These are phyloP conservation scores for Colistium nudipinnis DNA, from an alignment of 2,113 vertebrate genomes.

Conservation along the genomic window DNA sequence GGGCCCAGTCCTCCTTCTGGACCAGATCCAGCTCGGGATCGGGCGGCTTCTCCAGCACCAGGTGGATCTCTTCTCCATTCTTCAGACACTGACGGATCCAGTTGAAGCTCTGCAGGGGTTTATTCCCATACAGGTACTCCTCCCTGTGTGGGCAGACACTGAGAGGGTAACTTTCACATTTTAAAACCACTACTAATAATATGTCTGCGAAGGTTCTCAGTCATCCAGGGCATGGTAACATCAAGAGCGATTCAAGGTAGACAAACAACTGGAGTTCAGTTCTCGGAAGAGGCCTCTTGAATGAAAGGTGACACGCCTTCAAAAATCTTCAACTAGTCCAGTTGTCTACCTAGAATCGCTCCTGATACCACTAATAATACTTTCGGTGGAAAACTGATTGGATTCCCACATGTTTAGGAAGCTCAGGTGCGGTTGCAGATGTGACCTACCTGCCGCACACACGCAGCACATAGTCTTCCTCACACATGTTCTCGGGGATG, in stretches of 20 bases:
- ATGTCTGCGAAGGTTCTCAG: too few relatives aligned
- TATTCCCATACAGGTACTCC: slow-evolving; percentile 92
- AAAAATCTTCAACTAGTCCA: too few relatives aligned
- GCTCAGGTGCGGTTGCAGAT: background rate
- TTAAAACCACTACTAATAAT: too few relatives aligned
- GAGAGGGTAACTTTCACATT: background rate
- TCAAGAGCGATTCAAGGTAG: too few relatives aligned
- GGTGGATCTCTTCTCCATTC: slow-evolving; percentile 93
- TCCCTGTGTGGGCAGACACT: slow-evolving; percentile 74
- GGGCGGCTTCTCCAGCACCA: slow-evolving; percentile 89
- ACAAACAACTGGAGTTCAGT: too few relatives aligned
- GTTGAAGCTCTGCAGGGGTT: slow-evolving; percentile 91
- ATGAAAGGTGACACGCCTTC: too few relatives aligned
- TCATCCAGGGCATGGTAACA: too few relatives aligned
- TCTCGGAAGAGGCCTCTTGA: too few relatives aligned
- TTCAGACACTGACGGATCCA: slow-evolving; percentile 97
- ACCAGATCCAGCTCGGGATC: slow-evolving; percentile 88
- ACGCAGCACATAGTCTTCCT: slow-evolving; percentile 91
- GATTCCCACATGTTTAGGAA: background rate
- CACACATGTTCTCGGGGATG: slow-evolving; percentile 87
- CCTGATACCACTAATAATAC: too few relatives aligned
- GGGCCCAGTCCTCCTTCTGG: slow-evolving; percentile 94
- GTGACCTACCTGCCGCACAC: slow-evolving; percentile 86
- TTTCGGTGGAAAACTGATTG: background rate
- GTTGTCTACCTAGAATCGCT: too few relatives aligned